Base-by-base conservation (phyloP, 2,797 vertebrate species). In the Crypturellus tataupa region DNA sequence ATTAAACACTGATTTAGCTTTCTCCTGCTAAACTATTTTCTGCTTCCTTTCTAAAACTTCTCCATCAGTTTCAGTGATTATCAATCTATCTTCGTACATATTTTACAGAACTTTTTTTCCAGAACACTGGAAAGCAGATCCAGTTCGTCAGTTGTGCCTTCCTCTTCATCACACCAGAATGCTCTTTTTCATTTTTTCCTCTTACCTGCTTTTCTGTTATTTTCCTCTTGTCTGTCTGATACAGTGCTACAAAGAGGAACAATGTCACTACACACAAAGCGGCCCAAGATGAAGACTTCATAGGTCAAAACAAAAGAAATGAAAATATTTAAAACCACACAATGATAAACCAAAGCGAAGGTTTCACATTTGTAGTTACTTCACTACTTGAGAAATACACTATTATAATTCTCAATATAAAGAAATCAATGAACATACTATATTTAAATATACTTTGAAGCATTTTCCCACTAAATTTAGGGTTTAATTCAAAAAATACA, bases 81-180 rank as follows among this genome's bases (percentile, higher is more conserved):
- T 18, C 12, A 47, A 6, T 35, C 69, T 55, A 39, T n/a, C 55
- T 81, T 64, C 13, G 29, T 5, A 7, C 5, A 27, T 8, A 20
- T 86, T 94, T 90, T 63, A 77, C 17, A 49, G 19, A 90, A 71
- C 14, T 47, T 25, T 90, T 80, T 13, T 15, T 94, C 75, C 77
- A 35, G 10, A 20, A 87, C 27, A 58, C 25, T 42, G 62, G 84
- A 51, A 4, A 46, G 68, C 11, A 65, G 24, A 47, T n/a, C 3
- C 42, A 87, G 19, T 8, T 56, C 18, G 24, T 37, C 27, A 81
- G 11, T 51, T 25, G 25, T 10, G 27, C 16, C 63, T 47, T 91
- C 70, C 60, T 70, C 65, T 49, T 65, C 68, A 58, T 65, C 63
- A 58, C 1, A 59, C 16, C 55, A 59, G 63, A 55, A 35, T 17